phyloP scores from a whole-genome alignment of 92 coral and sea anemone species.

The Heteractis magnifica region DNA sequence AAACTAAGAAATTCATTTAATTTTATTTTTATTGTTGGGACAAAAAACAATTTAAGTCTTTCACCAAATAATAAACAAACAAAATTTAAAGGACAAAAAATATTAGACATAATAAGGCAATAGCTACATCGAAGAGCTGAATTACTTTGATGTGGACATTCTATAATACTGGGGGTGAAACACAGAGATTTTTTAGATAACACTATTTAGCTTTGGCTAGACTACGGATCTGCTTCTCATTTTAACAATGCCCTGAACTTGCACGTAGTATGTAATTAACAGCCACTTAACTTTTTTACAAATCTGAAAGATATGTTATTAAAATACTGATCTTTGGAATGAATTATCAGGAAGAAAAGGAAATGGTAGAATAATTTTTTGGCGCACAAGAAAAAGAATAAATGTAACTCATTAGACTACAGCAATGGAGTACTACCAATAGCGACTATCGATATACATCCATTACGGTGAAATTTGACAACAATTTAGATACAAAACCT shows the following conservation, averaged over 20 bases:
- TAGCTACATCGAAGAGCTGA: constrained; percentile 1
- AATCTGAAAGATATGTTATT: constrained; percentile 45
- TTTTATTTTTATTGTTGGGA: constrained; percentile 35
- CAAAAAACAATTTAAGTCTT: constrained; percentile 29
- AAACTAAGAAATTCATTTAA: constrained; percentile 13
- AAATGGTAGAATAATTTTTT: constrained; percentile 12
- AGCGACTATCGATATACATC: neutral
- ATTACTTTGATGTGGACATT: neutral
- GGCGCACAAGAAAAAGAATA: constrained; percentile 5
- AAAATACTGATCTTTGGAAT: constrained; percentile 18
- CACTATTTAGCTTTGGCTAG: neutral
- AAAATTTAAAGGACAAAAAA: constrained; percentile 13
- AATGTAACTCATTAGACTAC: constrained; percentile 21
- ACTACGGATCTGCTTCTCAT: neutral
- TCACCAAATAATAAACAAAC: constrained; percentile 32
- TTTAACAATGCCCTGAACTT: constrained; percentile 35
- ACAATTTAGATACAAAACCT: constrained; percentile 36
- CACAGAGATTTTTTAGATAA: neutral
- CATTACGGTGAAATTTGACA: constrained; percentile 26
- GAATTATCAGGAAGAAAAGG: constrained; percentile 21
- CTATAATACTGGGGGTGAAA: neutral
- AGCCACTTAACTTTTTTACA: constrained; percentile 34
- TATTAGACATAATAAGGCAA: constrained; percentile 28
- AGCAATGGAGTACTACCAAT: constrained; percentile 14
- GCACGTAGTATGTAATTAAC: constrained; percentile 20